A percentile compares a stretch with the other conserved stretches of the same genome.
These are phyloP conservation scores for Hypomecis atomaria DNA, from an alignment of 2,888 invertebrate genomes.

Conservation along the genomic window DNA sequence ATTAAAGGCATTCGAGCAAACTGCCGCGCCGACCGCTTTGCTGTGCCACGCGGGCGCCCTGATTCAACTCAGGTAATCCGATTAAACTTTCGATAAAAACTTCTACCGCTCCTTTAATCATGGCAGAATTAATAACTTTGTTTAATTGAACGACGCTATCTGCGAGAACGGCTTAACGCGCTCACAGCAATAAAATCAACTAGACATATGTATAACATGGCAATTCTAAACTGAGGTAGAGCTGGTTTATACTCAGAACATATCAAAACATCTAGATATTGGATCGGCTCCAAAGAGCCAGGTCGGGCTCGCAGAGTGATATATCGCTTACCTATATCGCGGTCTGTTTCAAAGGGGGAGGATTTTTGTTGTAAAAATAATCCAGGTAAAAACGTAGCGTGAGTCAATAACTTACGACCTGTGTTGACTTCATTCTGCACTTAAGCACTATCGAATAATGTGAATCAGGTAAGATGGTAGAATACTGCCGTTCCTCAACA, in stretches of 20 bases:
- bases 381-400: conserved; percentile 71
- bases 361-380: conserved; percentile 71
- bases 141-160: conserved; percentile 17
- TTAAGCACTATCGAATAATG: conserved; percentile 63
- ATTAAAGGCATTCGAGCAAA: conserved; percentile 29
- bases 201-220: neutral
- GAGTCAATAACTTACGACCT: conserved; percentile 64
- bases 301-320: conserved; percentile 44
- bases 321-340: conserved; percentile 9
- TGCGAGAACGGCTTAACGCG: conserved; percentile 7
- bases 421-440: conserved; percentile 64
- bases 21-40: conserved; percentile 3
- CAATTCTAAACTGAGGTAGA: neutral
- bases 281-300: conserved; percentile 42
- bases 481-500: conserved; percentile 2
- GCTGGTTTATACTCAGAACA: conserved; percentile 1
- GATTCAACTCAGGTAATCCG: conserved; percentile 25
- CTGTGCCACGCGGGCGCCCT: neutral
- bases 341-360: conserved; percentile 51
- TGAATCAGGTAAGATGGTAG: conserved; percentile 35
- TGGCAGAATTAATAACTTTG: conserved; percentile 20
- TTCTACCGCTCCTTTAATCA: conserved; percentile 14
- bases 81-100: conserved; percentile 13
- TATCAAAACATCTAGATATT: conserved; percentile 38
- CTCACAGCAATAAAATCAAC: conserved; percentile 7